Conservation (phyloP, 2,888 invertebrate species). For the Cheiracanthium punctorium region DNA sequence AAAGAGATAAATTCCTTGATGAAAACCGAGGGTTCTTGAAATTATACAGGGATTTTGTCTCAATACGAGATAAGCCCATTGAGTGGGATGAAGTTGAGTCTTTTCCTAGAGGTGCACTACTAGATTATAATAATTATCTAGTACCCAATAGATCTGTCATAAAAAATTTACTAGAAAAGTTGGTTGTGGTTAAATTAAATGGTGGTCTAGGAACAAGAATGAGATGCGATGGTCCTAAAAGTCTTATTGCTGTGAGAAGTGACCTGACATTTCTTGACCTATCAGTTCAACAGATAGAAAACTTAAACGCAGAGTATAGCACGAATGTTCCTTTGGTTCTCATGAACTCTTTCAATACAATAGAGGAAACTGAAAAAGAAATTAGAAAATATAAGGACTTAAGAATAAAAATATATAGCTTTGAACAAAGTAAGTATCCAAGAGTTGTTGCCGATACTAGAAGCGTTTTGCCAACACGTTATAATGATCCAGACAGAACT, state of each 20-base stretch:
- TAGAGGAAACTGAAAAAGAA: conserved; percentile 95
- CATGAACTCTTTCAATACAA: conserved; percentile 99
- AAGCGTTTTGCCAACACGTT: conserved; percentile 88
- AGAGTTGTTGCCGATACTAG: conserved; percentile 95
- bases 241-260: conserved; percentile 93
- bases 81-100: conserved; percentile 95
- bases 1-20: conserved; percentile 77
- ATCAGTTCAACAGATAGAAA: conserved; percentile 96
- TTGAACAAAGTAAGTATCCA: conserved; percentile 95
- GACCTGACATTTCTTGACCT: conserved; percentile 95
- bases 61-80: conserved; percentile 83
- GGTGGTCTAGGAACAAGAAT: conserved; percentile 97
- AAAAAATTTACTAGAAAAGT: conserved; percentile 87
- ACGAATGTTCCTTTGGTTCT: conserved; percentile 89
- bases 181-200: conserved; percentile 95
- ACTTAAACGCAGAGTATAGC: conserved; percentile 82
- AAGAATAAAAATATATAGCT: conserved; percentile 93
- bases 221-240: conserved; percentile 97
- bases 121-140: conserved; percentile 1
- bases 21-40: conserved; percentile 86
- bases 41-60: conserved; percentile 88
- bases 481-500: conserved; percentile 86
- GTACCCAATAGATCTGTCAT: conserved; percentile 80
- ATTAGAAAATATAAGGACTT: conserved; percentile 94
- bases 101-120: conserved; percentile 81